Conservation (phyloP, 2,888 invertebrate species). For the Andricus quercusramuli region DNA sequence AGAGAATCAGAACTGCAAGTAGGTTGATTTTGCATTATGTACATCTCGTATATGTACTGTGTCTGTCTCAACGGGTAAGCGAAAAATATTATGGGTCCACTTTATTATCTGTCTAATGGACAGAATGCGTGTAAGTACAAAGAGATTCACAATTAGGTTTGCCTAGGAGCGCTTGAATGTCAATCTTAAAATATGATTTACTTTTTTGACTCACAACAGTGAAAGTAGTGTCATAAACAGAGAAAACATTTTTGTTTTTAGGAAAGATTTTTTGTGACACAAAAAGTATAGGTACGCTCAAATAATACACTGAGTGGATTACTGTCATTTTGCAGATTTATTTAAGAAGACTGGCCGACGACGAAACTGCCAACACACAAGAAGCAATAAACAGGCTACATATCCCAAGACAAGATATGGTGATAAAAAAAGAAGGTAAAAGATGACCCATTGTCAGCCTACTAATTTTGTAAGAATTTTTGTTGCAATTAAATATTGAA, state of each 20-base stretch:
- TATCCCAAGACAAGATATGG: constrained; percentile 75
- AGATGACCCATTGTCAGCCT: background rate
- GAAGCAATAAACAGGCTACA: constrained; percentile 74
- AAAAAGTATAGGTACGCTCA: background rate
- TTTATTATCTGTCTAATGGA: no score
- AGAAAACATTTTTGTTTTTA: background rate
- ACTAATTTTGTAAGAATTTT: background rate
- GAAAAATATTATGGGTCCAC: background rate
- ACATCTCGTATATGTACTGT: background rate
- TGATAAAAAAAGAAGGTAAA: constrained; percentile 77
- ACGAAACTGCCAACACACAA: constrained; percentile 77
- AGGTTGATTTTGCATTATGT: constrained; percentile 44
- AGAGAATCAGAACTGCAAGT: constrained; percentile 91
- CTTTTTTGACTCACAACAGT: background rate
- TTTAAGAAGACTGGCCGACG: constrained; percentile 84
- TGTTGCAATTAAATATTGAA: background rate
- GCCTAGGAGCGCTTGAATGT: background rate
- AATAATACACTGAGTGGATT: constrained; percentile 79
- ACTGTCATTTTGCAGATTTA: constrained; percentile 81
- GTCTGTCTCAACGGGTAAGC: background rate
- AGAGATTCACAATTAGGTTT: background rate
- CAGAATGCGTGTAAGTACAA: background rate
- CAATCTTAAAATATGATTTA: background rate
- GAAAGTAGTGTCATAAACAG: background rate
- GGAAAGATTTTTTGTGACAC: background rate